These are phyloP conservation scores for Chelonia mydas DNA, from an alignment of 2,797 vertebrate species.

Conservation along the genomic window DNA sequence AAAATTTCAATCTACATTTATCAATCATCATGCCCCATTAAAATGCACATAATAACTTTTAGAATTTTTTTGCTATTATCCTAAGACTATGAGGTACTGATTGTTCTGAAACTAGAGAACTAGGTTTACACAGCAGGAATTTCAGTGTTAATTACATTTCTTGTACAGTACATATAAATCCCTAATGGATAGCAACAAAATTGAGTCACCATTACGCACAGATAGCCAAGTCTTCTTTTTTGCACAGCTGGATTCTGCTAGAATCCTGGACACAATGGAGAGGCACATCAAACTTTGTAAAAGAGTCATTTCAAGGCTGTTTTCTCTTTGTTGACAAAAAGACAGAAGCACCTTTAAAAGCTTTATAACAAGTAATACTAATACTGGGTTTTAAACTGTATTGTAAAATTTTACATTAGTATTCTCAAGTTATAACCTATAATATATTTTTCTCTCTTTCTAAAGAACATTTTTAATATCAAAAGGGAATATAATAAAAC, in stretches of 20 bases:
- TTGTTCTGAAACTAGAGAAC: background rate
- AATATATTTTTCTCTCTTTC: background rate
- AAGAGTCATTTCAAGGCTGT: too few relatives aligned
- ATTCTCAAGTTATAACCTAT: accelerated
- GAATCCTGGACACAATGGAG: background rate
- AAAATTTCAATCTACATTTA: background rate
- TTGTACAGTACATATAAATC: background rate
- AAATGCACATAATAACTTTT: background rate
- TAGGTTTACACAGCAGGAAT: background rate
- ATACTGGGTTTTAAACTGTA: background rate
- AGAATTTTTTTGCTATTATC: background rate
- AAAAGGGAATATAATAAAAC: background rate
- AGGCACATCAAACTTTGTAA: background rate
- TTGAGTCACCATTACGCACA: background rate
- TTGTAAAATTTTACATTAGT: background rate
- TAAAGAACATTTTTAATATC: background rate
- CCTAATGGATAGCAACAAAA: background rate
- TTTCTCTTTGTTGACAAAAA: background rate
- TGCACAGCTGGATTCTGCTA: background rate
- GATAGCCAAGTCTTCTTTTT: background rate
- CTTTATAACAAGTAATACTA: background rate
- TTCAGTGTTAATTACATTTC: background rate
- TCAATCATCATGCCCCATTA: background rate
- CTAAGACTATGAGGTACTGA: background rate
- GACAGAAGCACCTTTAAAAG: background rate